Conservation (phyloP, 2,888 invertebrate genomes). For the Tinea trinotella region DNA sequence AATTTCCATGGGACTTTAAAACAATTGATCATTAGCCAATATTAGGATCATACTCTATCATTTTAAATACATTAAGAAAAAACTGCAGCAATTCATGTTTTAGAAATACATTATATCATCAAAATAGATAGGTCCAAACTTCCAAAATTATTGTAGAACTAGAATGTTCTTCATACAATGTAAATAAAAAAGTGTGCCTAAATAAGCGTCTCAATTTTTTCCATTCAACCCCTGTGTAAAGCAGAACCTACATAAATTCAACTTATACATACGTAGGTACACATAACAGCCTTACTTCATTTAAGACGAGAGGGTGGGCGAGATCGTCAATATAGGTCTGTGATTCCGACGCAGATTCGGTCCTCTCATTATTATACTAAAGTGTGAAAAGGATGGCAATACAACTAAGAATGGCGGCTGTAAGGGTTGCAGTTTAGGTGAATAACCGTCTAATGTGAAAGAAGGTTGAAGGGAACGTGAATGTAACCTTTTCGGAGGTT, state of each 20-base stretch:
- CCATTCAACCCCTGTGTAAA: not conserved
- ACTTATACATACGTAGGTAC: not conserved
- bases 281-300: constrained; percentile 4
- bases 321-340: constrained; percentile 27
- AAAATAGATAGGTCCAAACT: no score
- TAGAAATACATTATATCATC: no score
- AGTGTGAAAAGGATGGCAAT: constrained; percentile 28
- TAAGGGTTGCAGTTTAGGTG: constrained; percentile 18
- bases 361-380: constrained; percentile 62
- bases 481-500: constrained; percentile 14
- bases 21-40: no score
- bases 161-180: no score
- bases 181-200: no score
- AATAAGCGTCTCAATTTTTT: not conserved
- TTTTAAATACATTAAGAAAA: no score
- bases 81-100: no score
- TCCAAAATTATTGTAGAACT: no score
- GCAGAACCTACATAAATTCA: not conserved
- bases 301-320: constrained; percentile 13
- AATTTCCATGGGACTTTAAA: no score
- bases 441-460: constrained; percentile 17
- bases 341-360: constrained; percentile 67
- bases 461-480: constrained; percentile 4
- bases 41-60: no score
- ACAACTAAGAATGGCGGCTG: constrained; percentile 11